phyloP scores from a whole-genome alignment of 1,140 invertebrate species.

The Gonatopus flavifemur region DNA sequence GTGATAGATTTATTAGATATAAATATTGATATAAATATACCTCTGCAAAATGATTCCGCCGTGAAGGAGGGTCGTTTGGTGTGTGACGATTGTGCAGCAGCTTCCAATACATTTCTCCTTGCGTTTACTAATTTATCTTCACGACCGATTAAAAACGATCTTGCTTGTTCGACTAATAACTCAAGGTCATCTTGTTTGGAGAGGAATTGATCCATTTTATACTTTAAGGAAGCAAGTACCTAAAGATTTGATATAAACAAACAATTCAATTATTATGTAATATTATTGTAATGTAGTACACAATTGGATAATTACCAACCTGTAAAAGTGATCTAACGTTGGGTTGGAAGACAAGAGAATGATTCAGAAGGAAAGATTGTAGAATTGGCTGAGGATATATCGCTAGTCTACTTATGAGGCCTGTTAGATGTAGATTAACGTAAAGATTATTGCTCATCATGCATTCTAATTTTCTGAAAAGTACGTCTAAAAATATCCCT shows the following conservation, averaged over 20 bases:
- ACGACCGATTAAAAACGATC: constrained; percentile 73
- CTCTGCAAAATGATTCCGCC: constrained; percentile 52
- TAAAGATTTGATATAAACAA: constrained; percentile 59
- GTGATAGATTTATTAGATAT: constrained; percentile 3
- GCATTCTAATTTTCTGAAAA: constrained; percentile 81
- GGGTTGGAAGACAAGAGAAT: constrained; percentile 84
- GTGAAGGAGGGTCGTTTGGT: constrained; percentile 37
- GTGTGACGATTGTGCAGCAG: constrained; percentile 34
- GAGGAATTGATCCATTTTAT: constrained; percentile 80
- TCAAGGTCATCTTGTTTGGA: constrained; percentile 70
- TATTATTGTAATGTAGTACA: background rate
- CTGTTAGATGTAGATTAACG: constrained; percentile 87
- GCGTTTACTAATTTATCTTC: constrained; percentile 74
- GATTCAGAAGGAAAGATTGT: constrained; percentile 83
- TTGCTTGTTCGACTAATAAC: constrained; percentile 71
- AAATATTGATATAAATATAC: constrained; percentile 27
- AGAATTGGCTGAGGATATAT: constrained; percentile 86
- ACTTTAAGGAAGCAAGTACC: constrained; percentile 82
- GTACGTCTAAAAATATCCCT: constrained; percentile 74
- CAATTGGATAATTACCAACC: constrained; percentile 59
- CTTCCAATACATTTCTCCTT: constrained; percentile 64
- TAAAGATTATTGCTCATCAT: constrained; percentile 85
- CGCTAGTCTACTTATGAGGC: constrained; percentile 81
- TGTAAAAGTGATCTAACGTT: constrained; percentile 89
- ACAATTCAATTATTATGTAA: constrained; percentile 13